Percentiles rank a stretch among this genome's conserved stretches.
Evolutionary conservation across 2,113 vertebrate genomes (phyloP).

Genomic region (Syngnathus typhle): DNA sequence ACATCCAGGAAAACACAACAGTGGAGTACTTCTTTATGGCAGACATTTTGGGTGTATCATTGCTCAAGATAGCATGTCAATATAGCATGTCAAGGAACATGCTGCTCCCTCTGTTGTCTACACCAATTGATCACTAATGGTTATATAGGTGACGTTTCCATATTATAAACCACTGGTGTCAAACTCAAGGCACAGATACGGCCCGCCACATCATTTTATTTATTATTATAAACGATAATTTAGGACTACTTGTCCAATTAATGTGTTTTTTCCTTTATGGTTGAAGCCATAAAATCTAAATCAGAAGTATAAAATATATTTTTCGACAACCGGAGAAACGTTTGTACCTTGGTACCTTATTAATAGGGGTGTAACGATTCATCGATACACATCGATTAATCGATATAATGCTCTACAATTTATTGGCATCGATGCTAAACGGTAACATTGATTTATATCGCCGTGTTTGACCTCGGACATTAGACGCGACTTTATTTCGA

Average conservation of each 20-base stretch:
- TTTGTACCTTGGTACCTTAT: too few species aligned
- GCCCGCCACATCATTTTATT: too few species aligned
- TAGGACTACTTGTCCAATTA: neutral
- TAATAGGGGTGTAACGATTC: too few species aligned
- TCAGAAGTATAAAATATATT: too few species aligned
- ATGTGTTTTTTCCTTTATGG: neutral
- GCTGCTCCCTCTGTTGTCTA: neutral
- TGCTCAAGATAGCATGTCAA: neutral
- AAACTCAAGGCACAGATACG: too few species aligned
- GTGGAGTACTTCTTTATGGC: conserved; percentile 11
- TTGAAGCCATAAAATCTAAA: neutral
- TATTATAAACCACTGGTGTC: neutral
- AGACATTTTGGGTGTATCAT: neutral
- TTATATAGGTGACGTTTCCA: neutral
- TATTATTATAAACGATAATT: too few species aligned
- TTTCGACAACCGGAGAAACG: neutral
- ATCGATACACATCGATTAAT: too few species aligned
- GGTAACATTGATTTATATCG: too few species aligned
- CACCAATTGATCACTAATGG: conserved; percentile 6
- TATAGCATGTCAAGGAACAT: neutral
- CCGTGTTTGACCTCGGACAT: too few species aligned
- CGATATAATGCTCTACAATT: too few species aligned
- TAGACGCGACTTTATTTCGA: too few species aligned
- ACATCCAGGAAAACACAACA: conserved; percentile 6
- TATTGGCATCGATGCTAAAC: too few species aligned